phyloP scores from a whole-genome alignment of 2,888 invertebrate genomes.

The Oxytorus armatus region DNA sequence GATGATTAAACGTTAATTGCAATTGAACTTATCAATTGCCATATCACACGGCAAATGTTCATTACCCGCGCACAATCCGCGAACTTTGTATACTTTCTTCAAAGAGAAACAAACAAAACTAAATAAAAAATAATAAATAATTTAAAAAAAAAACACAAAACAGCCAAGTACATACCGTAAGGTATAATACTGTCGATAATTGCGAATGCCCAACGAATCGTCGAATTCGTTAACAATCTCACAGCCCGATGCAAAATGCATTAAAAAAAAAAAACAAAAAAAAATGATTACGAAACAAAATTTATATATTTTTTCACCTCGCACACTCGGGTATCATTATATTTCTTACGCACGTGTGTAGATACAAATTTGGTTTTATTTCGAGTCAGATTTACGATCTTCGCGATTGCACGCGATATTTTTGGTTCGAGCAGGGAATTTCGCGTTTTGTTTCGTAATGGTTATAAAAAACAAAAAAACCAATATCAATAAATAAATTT shows the following conservation, averaged over 20 bases:
- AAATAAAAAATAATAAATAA: neutral
- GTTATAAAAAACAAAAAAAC: too few species aligned
- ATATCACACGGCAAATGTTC: conserved; percentile 48
- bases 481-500: too few species aligned
- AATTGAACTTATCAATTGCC: conserved; percentile 49
- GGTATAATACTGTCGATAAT: conserved; percentile 24
- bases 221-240: neutral
- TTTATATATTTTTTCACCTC: conserved; percentile 21
- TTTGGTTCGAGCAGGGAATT: neutral
- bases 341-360: neutral
- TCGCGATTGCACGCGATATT: neutral
- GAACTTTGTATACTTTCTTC: conserved; percentile 32
- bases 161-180: neutral
- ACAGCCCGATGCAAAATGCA: neutral
- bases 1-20: conserved; percentile 38
- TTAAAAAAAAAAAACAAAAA: neutral
- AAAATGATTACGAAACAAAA: neutral
- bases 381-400: conserved; percentile 14
- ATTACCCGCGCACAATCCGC: conserved; percentile 15
- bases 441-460: too few species aligned
- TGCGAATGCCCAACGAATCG: neutral
- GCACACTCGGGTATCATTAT: conserved; percentile 55
- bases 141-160: conserved; percentile 1
- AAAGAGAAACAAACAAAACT: neutral
- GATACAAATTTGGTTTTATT: neutral